Conservation (phyloP, 1,140 invertebrate genomes). For the Pantala flavescens region DNA sequence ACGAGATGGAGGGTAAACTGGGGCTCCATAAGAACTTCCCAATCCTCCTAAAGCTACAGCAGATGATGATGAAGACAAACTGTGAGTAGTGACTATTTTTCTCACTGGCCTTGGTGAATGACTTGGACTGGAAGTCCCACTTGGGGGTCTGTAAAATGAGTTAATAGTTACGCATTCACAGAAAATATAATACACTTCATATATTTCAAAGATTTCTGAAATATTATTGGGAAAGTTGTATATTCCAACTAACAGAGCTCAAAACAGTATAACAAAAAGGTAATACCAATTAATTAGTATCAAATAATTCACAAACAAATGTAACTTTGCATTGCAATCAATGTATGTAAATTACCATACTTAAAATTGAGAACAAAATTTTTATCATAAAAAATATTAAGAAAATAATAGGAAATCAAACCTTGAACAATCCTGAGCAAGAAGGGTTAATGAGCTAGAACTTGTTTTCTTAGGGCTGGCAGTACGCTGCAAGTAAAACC, state of each 20-base stretch:
- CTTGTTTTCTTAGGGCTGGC: slow-evolving; percentile 22
- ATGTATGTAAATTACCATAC: no score
- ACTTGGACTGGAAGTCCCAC: slow-evolving; percentile 31
- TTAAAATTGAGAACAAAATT: no score
- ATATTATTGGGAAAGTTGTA: no score
- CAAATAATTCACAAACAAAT: no score
- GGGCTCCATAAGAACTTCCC: not conserved
- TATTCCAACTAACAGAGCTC: no score
- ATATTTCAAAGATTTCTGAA: no score
- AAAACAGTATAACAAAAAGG: no score
- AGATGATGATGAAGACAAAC: slow-evolving; percentile 17
- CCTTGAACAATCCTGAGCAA: slow-evolving; percentile 27
- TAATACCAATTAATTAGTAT: no score
- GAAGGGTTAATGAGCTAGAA: slow-evolving; percentile 26
- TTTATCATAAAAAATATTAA: no score
- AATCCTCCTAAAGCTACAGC: not conserved
- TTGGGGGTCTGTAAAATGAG: slow-evolving; percentile 19
- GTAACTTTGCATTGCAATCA: no score
- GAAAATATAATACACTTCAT: no score
- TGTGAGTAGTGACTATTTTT: slow-evolving; percentile 13
- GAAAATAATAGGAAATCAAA: slow-evolving; percentile 15
- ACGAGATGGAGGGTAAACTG: slow-evolving; percentile 22
- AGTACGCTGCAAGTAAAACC: not conserved
- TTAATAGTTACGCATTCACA: no score
- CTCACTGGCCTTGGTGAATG: slow-evolving; percentile 31